Evolutionary conservation across 1,140 invertebrate species (phyloP), one percentile per base, ranked within the genome.

Genomic region (Maconellicoccus hirsutus): DNA sequence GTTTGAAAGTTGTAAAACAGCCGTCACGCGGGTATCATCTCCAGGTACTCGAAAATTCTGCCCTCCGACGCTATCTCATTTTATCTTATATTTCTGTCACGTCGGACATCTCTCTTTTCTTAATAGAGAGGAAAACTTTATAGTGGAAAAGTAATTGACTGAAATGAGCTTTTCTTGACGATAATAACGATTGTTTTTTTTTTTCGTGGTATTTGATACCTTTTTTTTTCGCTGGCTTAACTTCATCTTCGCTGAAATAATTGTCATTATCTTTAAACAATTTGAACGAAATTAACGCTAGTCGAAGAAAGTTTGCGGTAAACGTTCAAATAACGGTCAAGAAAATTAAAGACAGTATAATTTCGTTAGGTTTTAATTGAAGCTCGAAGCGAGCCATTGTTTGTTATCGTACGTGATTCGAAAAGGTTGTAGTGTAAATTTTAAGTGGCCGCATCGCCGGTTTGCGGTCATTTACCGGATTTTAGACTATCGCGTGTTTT

Each of bases 21-120:
- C 42, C 42, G 42, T 52, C 42, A 52, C 42, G n/a, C 42, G 42
- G 42, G 42, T 52, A 52, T 52, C 42, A 52, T 52, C 16, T 52
- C 42, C 42, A 52, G 42, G 42, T 52, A 52, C 29, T 33, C 29
- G 29, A 33, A 33, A 33, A 33, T 33, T 33, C 12, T 33, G 42
- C 42, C n/a, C 12, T 6, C n/a, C 42, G 42, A 19, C n/a, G 42
- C 12, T 19, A 16, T 14, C 42, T 14, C 10, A 52, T 52, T 52
- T 52, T 16, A 19, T 52, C 42, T 14, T 19, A 14, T 52, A 16
- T 14, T 52, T 52, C 42, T 16, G n/a, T 52, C 42, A 16, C n/a
- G n/a, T 52, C 42, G 42, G 42, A 19, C 42, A 19, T 52, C 42
- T 52, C 42, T 14, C 6, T 52, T 19, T 52, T 16, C 42, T 3